These are phyloP conservation scores for Ectropis crepuscularia DNA, from an alignment of 2,888 invertebrate genomes.

Conservation along the genomic window DNA sequence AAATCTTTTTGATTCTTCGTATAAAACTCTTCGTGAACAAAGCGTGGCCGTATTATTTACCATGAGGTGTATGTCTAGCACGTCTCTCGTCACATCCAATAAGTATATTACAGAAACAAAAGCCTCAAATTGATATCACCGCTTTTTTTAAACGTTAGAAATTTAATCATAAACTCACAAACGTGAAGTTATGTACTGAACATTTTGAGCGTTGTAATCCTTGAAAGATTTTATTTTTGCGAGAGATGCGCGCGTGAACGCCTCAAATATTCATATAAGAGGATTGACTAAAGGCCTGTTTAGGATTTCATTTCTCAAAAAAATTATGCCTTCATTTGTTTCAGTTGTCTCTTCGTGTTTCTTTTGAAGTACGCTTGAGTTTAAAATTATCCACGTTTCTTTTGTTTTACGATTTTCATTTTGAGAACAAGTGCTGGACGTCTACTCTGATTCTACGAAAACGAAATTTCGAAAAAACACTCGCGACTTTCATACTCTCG, in stretches of 20 bases:
- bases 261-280: conserved; percentile 28
- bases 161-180: not conserved
- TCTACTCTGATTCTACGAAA: no score
- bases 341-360: conserved; percentile 3
- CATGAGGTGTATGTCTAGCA: not conserved
- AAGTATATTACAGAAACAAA: no score
- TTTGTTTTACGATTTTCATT: not conserved
- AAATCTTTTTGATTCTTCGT: no score
- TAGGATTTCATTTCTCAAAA: conserved; percentile 21
- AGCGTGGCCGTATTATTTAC: no score
- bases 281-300: conserved; percentile 20
- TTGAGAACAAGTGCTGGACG: no score
- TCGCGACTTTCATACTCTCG: no score
- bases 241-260: conserved; percentile 19
- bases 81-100: not conserved
- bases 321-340: conserved; percentile 11
- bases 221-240: conserved; percentile 24
- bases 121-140: no score
- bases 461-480: no score
- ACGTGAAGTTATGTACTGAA: not conserved
- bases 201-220: conserved; percentile 28
- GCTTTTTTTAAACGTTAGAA: not conserved
- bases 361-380: not conserved
- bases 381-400: not conserved
- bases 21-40: no score